phyloP scores from a whole-genome alignment of 2,113 vertebrate species.

The Sterrhoptilus dennistouni region DNA sequence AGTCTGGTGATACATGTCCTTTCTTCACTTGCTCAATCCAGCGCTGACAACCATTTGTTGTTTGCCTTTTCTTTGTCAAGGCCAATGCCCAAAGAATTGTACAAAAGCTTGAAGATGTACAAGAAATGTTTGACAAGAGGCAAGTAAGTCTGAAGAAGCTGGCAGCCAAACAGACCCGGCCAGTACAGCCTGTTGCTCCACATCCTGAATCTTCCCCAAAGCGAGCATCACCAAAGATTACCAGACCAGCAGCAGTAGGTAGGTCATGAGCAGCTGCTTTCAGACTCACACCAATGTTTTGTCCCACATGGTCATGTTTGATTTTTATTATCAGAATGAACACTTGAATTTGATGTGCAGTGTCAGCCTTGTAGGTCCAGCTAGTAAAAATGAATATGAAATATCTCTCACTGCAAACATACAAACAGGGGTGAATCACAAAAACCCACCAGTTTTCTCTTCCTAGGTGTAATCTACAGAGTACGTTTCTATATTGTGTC shows the following conservation, averaged over 20 bases:
- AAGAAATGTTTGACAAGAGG: conserved; percentile 93
- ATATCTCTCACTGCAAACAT: neutral
- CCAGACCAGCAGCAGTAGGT: conserved; percentile 76
- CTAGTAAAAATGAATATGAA: neutral
- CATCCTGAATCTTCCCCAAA: conserved; percentile 93
- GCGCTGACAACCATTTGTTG: neutral
- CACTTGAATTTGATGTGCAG: neutral
- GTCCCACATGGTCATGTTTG: neutral
- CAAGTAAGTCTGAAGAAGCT: conserved; percentile 90
- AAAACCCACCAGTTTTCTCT: neutral
- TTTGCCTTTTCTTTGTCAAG: conserved; percentile 64
- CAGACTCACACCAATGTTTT: neutral
- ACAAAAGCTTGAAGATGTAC: conserved; percentile 86
- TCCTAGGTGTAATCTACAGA: neutral
- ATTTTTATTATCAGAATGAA: neutral
- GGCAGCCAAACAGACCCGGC: conserved; percentile 90
- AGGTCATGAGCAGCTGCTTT: conserved; percentile 19
- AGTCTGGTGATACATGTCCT: neutral
- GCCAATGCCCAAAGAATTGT: conserved; percentile 81
- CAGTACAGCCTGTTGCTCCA: conserved; percentile 91
- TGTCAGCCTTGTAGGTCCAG: neutral
- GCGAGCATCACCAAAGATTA: conserved; percentile 78
- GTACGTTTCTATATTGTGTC: neutral
- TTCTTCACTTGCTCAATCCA: neutral
- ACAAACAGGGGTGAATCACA: neutral